Conservation (phyloP, 2,888 invertebrate genomes). For the Actias luna region DNA sequence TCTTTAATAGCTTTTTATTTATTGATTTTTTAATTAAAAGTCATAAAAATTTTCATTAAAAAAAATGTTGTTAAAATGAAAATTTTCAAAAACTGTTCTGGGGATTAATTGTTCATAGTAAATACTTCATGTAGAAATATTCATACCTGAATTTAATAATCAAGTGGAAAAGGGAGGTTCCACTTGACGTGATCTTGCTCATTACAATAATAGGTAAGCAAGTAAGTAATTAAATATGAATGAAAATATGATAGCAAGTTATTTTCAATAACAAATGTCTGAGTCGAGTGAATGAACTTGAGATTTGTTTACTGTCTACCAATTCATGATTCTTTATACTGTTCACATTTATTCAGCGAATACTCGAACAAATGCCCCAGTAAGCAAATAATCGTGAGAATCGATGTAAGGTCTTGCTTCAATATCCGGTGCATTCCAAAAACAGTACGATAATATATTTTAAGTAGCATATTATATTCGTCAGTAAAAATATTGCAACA, state of each 20-base stretch:
- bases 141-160: too few species aligned
- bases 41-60: too few species aligned
- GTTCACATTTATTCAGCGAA: slow-evolving; percentile 8
- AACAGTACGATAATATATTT: not conserved
- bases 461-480: not conserved
- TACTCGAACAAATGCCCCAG: slow-evolving; percentile 15
- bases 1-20: too few species aligned
- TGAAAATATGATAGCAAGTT: not conserved
- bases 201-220: not conserved
- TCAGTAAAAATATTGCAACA: not conserved
- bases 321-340: slow-evolving; percentile 14
- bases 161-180: too few species aligned
- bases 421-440: not conserved
- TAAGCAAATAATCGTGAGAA: slow-evolving; percentile 14
- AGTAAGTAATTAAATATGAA: not conserved
- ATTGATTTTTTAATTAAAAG: too few species aligned
- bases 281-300: slow-evolving; percentile 14
- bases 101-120: too few species aligned
- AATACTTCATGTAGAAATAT: too few species aligned
- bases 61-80: too few species aligned
- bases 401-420: not conserved
- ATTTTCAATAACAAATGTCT: not conserved
- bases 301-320: slow-evolving; percentile 15
- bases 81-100: too few species aligned
- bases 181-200: too few species aligned